Base-by-base conservation (phyloP, 2,888 invertebrate species). In the Biston stratarius region DNA sequence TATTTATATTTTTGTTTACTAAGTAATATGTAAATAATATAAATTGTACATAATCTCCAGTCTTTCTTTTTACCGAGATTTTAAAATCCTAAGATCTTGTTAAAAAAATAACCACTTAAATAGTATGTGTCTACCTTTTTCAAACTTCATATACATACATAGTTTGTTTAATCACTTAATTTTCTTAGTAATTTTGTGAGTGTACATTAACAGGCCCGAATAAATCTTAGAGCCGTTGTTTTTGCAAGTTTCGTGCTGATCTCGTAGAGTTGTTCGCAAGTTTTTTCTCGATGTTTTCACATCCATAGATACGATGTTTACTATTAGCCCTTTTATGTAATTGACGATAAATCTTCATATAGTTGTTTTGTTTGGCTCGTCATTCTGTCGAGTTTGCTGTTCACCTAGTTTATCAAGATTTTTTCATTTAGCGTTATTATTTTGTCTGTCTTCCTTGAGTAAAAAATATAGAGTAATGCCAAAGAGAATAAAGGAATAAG, bases 321-420 rank as follows among this genome's bases (percentile, higher is more conserved):
- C 58, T 67, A 63, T 68, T 71, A 67, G 69, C 73, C 71, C 64
- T 74, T 76, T 77, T 77, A 73, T 68, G 72, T 72, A 76, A 80
- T 80, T 80, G 79, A 53, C 66, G 67, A 77, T 80, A 80, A 78
- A 80, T 80, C 78, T 76, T 69, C 8, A 63, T 67, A 64, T 64
- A 55, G 69, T 73, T 74, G 72, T 74, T 72, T 71, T 73, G 70
- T 75, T 72, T 72, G 64, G 65, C 62, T 64, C 64, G 71, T 74
- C 67, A 67, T 73, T 71, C 45, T 66, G 71, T 61, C 45, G 71
- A 71, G 61, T 44, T 48, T 34, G 74, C 70, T 69, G 47, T 71
- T 70, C 42, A 69, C 72, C 74, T 72, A 67, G 57, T 64, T 65
- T 59, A 44, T 65, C 33, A 52, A 47, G 33, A 42, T 40, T 33